Evolutionary conservation across 2,797 vertebrate species (phyloP), one percentile per base, ranked within the genome.

Genomic region (Paramormyrops hopkinsi): DNA sequence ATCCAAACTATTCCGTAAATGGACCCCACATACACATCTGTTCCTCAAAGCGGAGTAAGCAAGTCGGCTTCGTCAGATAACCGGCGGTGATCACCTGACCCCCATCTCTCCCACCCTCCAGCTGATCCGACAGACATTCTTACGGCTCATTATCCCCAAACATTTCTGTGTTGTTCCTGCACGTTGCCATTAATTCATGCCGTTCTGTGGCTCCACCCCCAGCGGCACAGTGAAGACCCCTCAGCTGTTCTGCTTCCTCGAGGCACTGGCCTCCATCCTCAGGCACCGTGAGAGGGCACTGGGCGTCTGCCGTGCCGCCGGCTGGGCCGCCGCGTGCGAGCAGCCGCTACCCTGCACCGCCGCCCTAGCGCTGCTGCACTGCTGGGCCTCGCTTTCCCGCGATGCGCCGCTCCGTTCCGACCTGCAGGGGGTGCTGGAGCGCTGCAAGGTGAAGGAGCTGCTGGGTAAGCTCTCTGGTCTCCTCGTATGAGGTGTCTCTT

Each of bases 251-350:
- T 86, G 90, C 90, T 97, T 97, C 91, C 94, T 98, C 6, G 92
- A 93, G 89, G 96, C 95, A 0, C 93, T 99, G 0, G 89, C 89
- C 89, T 98, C 97, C 0, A 94, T 97, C 8, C 94, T 99, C 94
- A 91, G 92, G 90, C 97, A 98, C 92, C 96, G 94, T n/a, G 92
- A 88, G 53, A 88, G 90, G 0, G 94, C 96, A 51, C 19, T 96
- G 9, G 84, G 41, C 41, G 92, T 93, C 50, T 96, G 96, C 90
- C 91, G 86, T 90, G 94, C 94, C 76, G 92, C 95, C 37, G 92
- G 93, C 62, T 92, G 96, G 62, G 93, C 97, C 87, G 94, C 94
- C 0, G 92, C 97, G 33, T 96, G 93, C 0, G 94, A 96, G 4
- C 92, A 94, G 0, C 82, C 94, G 0, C 94, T 99, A 4, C 97